Evolutionary conservation across 2,797 vertebrate species (phyloP), one percentile per base, ranked within the genome.

Genomic region (Varecia variegata): DNA sequence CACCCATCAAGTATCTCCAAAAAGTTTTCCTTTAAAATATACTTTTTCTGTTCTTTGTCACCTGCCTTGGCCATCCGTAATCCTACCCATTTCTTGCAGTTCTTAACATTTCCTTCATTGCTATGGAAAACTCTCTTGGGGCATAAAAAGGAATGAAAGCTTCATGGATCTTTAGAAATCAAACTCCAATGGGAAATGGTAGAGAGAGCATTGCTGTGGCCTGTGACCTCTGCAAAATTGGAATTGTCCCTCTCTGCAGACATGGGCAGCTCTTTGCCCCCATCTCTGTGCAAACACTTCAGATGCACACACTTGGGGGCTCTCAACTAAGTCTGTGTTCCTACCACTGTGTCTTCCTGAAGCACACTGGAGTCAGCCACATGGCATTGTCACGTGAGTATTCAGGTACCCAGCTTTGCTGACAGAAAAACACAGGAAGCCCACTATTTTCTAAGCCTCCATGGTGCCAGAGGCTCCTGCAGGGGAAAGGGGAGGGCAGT

Each of bases 101-200:
- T 84, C 38, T 2, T 9, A 11, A 40, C 52, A 96, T 95, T 95
- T 96, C 65, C 32, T 97, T 82, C 76, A 90, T 84, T 94, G 82
- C 93, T 94, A 95, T 32, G 11, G 80, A 91, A 97, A 93, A 71
- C 43, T 84, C 93, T 84, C 45, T 32, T 45, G 73, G 54, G 14
- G 35, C 67, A 71, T 27, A 67, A 76, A 93, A 93, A 90, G 50
- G 11, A 58, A 97, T 93, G 93, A 98, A 97, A 96, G 97, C 83
- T 94, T 90, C 68, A 60, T 12, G 30, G 97, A 40, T 93, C 90
- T 98, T 97, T 35, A 96, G 97, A 97, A 97, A 93, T 90, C 70
- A n/a, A 93, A 97, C 90, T 97, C 97, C 96, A 95, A 62, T 68
- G 96, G 97, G 97, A 98, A 98, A 97, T 73, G 76, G 70, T 54